Evolutionary conservation across 2,797 vertebrate species (phyloP).

Genomic region (Onychomys leucogaster): DNA sequence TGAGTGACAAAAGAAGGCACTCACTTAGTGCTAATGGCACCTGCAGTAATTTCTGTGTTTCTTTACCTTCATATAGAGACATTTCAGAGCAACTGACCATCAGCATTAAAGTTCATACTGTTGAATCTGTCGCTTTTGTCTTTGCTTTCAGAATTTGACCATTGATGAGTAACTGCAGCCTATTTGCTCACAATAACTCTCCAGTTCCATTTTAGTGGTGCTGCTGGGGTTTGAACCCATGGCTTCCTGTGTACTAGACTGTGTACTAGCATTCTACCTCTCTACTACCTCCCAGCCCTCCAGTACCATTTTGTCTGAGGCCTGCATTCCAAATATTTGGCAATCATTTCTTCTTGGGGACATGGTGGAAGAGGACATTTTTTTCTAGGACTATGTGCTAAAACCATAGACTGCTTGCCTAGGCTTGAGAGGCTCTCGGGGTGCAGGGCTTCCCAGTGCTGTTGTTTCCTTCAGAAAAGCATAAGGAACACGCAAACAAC

Average conservation of each 20-base stretch:
- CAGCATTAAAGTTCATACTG: background rate
- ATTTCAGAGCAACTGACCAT: background rate
- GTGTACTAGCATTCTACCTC: background rate
- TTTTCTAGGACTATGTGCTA: background rate
- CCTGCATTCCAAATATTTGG: background rate
- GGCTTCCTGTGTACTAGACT: background rate
- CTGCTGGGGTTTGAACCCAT: background rate
- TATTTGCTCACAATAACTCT: background rate
- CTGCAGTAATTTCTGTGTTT: background rate
- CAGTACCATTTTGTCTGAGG: background rate
- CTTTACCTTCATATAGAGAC: background rate
- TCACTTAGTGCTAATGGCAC: background rate
- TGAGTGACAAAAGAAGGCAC: background rate
- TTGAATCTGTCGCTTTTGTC: constrained; percentile 3
- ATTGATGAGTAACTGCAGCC: background rate
- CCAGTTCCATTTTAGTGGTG: background rate
- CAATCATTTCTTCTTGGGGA: background rate
- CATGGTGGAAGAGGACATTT: background rate
- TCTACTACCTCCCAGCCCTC: background rate
- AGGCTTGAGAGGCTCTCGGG: background rate
- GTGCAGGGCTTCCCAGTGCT: background rate
- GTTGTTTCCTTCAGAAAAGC: background rate
- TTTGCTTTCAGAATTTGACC: constrained; percentile 28
- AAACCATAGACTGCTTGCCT: background rate
- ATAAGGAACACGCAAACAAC: background rate